Evolutionary conservation across 2,888 invertebrate species (phyloP).

Genomic region (Argyra leucocephala): DNA sequence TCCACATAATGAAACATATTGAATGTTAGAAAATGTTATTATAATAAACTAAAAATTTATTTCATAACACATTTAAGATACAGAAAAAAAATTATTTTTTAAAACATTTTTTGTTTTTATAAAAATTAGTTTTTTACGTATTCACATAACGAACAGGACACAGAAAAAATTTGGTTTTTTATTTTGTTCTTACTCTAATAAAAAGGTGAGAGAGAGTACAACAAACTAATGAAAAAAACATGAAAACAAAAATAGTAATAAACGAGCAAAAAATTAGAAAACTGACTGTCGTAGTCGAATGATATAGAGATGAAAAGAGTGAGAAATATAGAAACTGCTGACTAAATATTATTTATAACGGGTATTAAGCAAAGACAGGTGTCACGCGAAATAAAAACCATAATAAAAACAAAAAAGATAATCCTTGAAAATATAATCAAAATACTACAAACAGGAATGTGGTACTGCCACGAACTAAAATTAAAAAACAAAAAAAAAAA

Average conservation of each 20-base stretch:
- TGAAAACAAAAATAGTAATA: background rate
- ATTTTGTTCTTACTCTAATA: too few relatives aligned
- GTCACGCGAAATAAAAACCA: background rate
- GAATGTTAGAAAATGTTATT: too few relatives aligned
- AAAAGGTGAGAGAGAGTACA: background rate
- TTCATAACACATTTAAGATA: too few relatives aligned
- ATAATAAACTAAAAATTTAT: too few relatives aligned
- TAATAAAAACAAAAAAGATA: background rate
- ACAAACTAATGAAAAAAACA: background rate
- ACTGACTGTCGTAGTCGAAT: too few relatives aligned
- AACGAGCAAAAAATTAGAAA: background rate
- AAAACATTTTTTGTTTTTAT: too few relatives aligned
- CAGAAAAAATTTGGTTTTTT: background rate
- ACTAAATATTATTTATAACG: conserved; percentile 9
- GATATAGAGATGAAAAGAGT: background rate
- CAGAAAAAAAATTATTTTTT: too few relatives aligned
- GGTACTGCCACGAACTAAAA: background rate
- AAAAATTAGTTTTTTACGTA: background rate
- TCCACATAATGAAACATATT: too few relatives aligned
- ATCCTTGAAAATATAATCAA: background rate
- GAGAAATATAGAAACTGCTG: background rate
- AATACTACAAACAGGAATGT: background rate
- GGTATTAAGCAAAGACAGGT: conserved; percentile 10
- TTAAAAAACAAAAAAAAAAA: background rate
- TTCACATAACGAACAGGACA: background rate